phyloP scores from a whole-genome alignment of 2,888 invertebrate species.

The Dastarcus helophoroides region DNA sequence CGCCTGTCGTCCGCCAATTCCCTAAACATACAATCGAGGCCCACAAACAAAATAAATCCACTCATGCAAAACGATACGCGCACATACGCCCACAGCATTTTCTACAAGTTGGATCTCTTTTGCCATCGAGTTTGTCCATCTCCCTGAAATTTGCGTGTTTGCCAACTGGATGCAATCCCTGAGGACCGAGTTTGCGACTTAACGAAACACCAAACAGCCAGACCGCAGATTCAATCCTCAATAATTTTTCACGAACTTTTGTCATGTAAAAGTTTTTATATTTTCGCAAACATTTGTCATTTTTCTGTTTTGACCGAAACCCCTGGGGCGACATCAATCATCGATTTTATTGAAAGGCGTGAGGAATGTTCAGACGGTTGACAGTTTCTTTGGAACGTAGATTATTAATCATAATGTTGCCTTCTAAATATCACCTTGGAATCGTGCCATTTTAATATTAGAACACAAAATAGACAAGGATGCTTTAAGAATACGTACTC shows the following conservation, averaged over 20 bases:
- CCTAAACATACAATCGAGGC: conserved; percentile 23
- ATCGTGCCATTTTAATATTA: too few species aligned
- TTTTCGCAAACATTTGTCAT: conserved; percentile 34
- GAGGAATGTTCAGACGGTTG: too few species aligned
- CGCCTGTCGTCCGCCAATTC: too few species aligned
- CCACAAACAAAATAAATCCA: conserved; percentile 32
- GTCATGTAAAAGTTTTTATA: conserved; percentile 32
- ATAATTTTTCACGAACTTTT: conserved; percentile 36
- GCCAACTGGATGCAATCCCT: conserved; percentile 32
- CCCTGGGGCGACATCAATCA: conserved; percentile 31
- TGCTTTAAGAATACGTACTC: too few species aligned
- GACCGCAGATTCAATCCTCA: conserved; percentile 16
- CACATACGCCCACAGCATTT: conserved; percentile 19
- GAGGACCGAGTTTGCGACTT: conserved; percentile 30
- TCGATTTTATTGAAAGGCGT: too few species aligned
- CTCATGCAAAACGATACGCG: conserved; percentile 32
- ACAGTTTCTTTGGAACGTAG: too few species aligned
- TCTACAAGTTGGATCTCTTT: conserved; percentile 14
- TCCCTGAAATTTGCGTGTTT: conserved; percentile 30
- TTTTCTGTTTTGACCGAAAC: conserved; percentile 32
- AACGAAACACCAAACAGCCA: conserved; percentile 25
- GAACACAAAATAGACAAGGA: too few species aligned
- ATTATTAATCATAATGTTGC: too few species aligned
- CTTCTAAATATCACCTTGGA: too few species aligned
- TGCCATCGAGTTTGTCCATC: conserved; percentile 27